These are phyloP conservation scores for Hyposoter didymator DNA, from an alignment of 2,888 invertebrate species.

Conservation along the genomic window DNA sequence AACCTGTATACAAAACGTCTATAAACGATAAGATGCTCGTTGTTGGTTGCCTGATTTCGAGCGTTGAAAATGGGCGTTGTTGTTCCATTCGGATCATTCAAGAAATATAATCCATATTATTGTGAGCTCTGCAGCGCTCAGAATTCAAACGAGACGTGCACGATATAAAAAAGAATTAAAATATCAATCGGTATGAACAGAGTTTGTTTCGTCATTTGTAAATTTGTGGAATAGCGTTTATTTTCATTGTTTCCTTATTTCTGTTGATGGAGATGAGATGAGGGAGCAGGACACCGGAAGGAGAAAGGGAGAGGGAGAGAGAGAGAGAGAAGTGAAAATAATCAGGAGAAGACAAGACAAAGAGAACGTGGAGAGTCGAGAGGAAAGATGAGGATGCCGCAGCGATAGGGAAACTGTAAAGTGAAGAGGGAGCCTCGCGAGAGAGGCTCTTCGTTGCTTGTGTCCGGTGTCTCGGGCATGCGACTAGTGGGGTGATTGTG, in stretches of 20 bases:
- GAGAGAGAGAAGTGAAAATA: slow-evolving; percentile 69
- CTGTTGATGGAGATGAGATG: slow-evolving; percentile 73
- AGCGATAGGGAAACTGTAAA: slow-evolving; percentile 62
- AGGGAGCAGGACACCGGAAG: slow-evolving; percentile 2
- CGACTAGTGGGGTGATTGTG: slow-evolving; percentile 81
- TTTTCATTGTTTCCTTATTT: background rate
- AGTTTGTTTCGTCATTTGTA: background rate
- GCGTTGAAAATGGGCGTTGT: slow-evolving; percentile 67
- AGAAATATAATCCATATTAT: slow-evolving; percentile 57
- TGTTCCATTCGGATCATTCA: slow-evolving; percentile 61
- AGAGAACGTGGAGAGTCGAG: slow-evolving; percentile 61
- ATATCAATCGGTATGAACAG: slow-evolving; percentile 3
- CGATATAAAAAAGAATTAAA: slow-evolving; percentile 15
- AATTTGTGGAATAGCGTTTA: background rate
- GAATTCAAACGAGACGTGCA: slow-evolving; percentile 32
- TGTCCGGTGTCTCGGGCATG: slow-evolving; percentile 82
- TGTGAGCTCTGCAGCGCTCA: background rate
- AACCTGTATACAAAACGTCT: slow-evolving; percentile 77
- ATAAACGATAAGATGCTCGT: slow-evolving; percentile 66
- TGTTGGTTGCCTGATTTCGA: slow-evolving; percentile 44
- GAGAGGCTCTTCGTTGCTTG: slow-evolving; percentile 74
- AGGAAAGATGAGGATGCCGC: slow-evolving; percentile 32
- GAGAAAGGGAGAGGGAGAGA: slow-evolving; percentile 71
- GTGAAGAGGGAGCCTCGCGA: slow-evolving; percentile 48
- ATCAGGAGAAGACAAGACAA: slow-evolving; percentile 5